A percentile compares a stretch with the other conserved stretches of the same genome.
Evolutionary conservation across 2,113 vertebrate species (phyloP).

Genomic region (Nannobrachium achirus): DNA sequence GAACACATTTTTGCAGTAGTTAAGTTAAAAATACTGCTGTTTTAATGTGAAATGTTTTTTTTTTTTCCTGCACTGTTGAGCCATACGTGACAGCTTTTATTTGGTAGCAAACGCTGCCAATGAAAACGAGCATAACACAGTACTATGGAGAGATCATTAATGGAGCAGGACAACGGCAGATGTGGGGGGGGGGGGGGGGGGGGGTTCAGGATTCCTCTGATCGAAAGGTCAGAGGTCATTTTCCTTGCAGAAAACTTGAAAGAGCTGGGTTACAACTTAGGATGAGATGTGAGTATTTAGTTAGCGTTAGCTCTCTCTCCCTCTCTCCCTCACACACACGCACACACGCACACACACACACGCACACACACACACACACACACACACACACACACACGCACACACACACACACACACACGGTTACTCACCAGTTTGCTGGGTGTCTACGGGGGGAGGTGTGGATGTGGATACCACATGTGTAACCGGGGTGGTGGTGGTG

Average conservation of each 20-base stretch:
- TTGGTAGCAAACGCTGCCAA: not conserved
- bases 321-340: too few relatives aligned
- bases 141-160: not conserved
- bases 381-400: not conserved
- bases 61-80: not conserved
- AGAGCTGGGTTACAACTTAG: too few relatives aligned
- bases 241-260: too few relatives aligned
- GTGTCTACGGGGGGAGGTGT: slow-evolving; percentile 75
- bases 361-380: slow-evolving; percentile 2
- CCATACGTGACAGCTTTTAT: not conserved
- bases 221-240: not conserved
- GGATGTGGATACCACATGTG: slow-evolving; percentile 61
- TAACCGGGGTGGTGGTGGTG: too few relatives aligned
- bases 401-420: not conserved
- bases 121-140: slow-evolving; percentile 9
- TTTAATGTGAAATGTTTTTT: not conserved
- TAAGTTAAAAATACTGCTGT: not conserved
- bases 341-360: not conserved
- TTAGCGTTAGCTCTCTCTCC: too few relatives aligned
- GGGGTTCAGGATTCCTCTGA: not conserved
- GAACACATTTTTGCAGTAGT: slow-evolving; percentile 21
- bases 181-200: too few relatives aligned
- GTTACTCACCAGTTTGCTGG: slow-evolving; percentile 82
- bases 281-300: too few relatives aligned
- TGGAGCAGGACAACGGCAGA: not conserved